Evolutionary conservation across 23 tunicate species (phyloP).

Genomic region (Ciona savignyi): DNA sequence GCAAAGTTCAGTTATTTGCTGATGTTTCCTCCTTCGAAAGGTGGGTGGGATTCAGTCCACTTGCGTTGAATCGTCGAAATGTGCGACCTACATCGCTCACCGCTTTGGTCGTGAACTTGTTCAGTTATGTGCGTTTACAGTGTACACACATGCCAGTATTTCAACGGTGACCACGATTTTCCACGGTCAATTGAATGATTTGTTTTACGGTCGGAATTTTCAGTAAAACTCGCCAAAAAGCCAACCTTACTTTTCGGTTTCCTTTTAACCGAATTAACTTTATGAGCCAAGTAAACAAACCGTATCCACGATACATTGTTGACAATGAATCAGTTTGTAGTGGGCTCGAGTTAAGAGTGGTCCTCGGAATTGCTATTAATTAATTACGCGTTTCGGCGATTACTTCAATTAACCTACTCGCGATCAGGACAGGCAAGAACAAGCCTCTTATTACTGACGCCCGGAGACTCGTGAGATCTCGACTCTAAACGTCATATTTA

Average conservation of each 20-base stretch:
- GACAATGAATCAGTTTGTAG: neutral
- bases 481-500: neutral
- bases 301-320: neutral
- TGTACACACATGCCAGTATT: neutral
- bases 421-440: neutral
- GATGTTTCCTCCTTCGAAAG: neutral
- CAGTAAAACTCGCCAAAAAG: neutral
- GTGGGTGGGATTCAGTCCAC: neutral
- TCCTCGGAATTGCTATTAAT: neutral
- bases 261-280: neutral
- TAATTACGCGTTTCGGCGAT: neutral
- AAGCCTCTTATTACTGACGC: slow-evolving; percentile 1
- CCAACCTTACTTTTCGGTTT: neutral
- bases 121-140: neutral
- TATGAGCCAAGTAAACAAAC: neutral
- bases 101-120: neutral
- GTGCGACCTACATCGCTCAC: neutral
- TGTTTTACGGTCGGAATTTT: neutral
- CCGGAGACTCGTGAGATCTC: neutral
- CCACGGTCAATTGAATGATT: neutral
- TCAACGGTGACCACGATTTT: neutral
- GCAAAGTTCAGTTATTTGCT: neutral
- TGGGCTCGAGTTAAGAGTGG: neutral
- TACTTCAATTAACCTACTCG: neutral
- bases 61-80: neutral